Evolutionary conservation across 2,797 vertebrate species (phyloP).

Genomic region (Acanthurus leucopareius): DNA sequence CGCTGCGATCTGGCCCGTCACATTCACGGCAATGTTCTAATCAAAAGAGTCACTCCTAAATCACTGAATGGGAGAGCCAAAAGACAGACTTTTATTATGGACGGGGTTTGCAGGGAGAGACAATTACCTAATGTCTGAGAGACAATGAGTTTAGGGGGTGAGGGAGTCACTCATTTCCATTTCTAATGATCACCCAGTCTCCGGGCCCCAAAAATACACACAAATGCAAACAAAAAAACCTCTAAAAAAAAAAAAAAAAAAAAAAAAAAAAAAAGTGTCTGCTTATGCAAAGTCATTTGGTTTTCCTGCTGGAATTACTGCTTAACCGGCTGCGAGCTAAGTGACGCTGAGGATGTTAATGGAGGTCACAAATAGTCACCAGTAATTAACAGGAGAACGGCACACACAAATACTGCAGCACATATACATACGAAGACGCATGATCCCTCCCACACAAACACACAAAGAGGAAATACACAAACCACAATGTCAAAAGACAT

Average conservation of each 20-base stretch:
- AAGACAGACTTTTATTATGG: conserved; percentile 64
- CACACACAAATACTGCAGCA: conserved; percentile 34
- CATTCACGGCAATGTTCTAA: conserved; percentile 48
- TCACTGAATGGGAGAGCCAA: conserved; percentile 53
- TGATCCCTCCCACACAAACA: conserved; percentile 49
- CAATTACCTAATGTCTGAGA: conserved; percentile 80
- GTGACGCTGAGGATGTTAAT: conserved; percentile 80
- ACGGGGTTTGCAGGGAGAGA: conserved; percentile 71
- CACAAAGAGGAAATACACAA: conserved; percentile 34
- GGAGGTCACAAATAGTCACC: conserved; percentile 81
- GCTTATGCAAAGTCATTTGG: conserved; percentile 81
- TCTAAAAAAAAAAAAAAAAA: conserved; percentile 39
- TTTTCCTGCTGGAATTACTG: conserved; percentile 79
- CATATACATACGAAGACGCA: conserved; percentile 38
- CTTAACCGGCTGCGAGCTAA: conserved; percentile 75
- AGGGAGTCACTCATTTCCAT: conserved; percentile 81
- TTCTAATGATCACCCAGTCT: conserved; percentile 75
- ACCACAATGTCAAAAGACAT: conserved; percentile 38
- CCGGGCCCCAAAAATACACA: conserved; percentile 52
- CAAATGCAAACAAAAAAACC: neutral
- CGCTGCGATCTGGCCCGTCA: conserved; percentile 33
- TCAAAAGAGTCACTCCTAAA: conserved; percentile 71
- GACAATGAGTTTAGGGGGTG: conserved; percentile 80
- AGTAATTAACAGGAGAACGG: conserved; percentile 77
- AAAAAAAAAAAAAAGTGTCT: conserved; percentile 43